Evolutionary conservation across 2,888 invertebrate species (phyloP), one percentile per base, ranked within the genome.

Genomic region (Podabrus alpinus): DNA sequence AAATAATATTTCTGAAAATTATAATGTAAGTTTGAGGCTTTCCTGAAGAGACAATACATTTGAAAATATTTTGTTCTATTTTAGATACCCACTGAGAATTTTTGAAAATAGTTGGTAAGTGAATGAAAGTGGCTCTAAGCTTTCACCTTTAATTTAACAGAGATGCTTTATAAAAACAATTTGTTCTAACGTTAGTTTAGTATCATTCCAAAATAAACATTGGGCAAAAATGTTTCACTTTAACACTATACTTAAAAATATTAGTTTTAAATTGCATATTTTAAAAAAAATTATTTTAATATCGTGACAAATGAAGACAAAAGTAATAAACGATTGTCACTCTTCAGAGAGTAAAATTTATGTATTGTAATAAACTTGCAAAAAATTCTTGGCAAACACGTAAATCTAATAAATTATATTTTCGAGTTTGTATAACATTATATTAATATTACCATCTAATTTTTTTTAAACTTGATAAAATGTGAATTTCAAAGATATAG

Each of bases 351-450:
- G 9, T 19, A 64, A 19, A 64, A 64, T 64, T 64, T 64, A 64
- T 64, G 62, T 19, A 64, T 64, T 64, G 62, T 64, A 64, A 64
- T 64, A 64, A 64, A 64, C 19, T 17, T 19, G 1, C n/a, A 64
- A 64, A 64, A 64, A 64, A 64, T 64, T 64, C 62, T 64, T 64
- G 62, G 62, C 62, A 64, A 64, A 64, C 19, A 64, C 62, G 62
- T 64, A 64, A 64, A 64, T 9, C 11, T 9, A 61, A 61, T 61
- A 61, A 17, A 15, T 61, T 61, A 61, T 61, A n/a, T 64, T 64
- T 21, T 19, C 62, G 13, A 10, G 17, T 64, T 64, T 64, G 17
- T 64, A 19, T 64, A 64, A 64, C 21, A 19, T 64, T 64, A 45
- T 64, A 64, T 19, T 64, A 64, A 64, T 19, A 19, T 64, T 45